Base-by-base conservation (phyloP, 2,797 vertebrate genomes). In the Chiloscyllium punctatum region DNA sequence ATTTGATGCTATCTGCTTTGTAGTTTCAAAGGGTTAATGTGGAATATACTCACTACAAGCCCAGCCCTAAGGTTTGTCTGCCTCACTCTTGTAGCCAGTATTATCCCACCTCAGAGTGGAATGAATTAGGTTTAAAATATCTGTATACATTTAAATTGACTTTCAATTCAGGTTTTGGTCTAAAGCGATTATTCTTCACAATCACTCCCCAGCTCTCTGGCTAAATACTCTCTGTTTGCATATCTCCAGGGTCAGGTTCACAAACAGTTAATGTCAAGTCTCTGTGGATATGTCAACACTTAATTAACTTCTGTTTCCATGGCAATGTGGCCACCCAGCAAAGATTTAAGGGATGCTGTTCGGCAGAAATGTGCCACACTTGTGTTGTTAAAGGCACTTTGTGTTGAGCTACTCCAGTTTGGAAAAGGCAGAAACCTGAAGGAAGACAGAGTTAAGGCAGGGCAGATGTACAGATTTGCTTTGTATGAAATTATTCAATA, bases 251-350 rank as follows among this genome's bases (percentile, higher is more conserved):
- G 37, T 82, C 77, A 82, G 77, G 16, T n/a, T 37, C 77, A 37
- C 16, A 51, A 90, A 90, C 87, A 90, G 51, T 90, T 30, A 21
- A 48, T 25, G 84, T 87, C 84, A 48, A 87, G 8, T 87, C 84
- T 51, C 84, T 25, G 48, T 87, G 84, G 51, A 90, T 30, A 90
- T 90, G 87, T 90, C 87, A 90, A 13, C 53, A 90, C 27, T 90
- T 90, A 62, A 62, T 88, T 30, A 57, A 88, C 87, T 86, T 25
- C 48, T 15, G 51, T 88, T 88, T 33, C 87, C 87, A 33, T 8
- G 27, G 87, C 15, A 88, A 57, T 88, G 87, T 57, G 84, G 53
- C 25, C 87, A 88, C 51, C 87, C 87, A 57, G 51, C 25, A 87
- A 53, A 53, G 48, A 53, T 57, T 53, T 90, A 5, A 62, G 27